phyloP scores from a whole-genome alignment of 2,113 vertebrate genomes.

The Casuarius casuarius region DNA sequence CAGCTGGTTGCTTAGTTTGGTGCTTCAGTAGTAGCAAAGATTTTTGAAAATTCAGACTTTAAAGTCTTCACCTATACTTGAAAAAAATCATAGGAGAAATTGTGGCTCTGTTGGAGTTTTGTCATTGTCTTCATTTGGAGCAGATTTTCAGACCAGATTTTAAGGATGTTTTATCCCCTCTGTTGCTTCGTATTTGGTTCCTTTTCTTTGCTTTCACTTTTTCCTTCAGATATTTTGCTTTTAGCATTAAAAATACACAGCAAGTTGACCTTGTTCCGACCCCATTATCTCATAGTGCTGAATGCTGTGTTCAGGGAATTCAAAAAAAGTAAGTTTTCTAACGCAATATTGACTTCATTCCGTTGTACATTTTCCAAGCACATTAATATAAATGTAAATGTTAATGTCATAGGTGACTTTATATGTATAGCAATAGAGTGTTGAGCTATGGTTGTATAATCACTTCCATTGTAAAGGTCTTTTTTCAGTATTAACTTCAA shows the following conservation, averaged over 20 bases:
- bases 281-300: not conserved
- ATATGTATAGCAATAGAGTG: not conserved
- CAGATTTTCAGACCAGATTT: not conserved
- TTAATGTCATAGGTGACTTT: not conserved
- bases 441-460: not conserved
- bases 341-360: not conserved
- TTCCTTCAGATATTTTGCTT: not conserved
- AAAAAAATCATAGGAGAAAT: not conserved
- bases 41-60: not conserved
- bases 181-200: not conserved
- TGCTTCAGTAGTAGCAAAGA: not conserved
- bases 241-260: not conserved
- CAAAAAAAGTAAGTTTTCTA: not conserved
- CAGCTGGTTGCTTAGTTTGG: not conserved
- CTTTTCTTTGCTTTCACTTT: not conserved
- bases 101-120: not conserved
- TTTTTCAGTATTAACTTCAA: not conserved
- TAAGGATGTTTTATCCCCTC: not conserved
- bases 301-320: not conserved
- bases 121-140: not conserved
- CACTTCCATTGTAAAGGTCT: not conserved
- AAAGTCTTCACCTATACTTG: not conserved
- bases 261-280: not conserved
- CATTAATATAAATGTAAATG: not conserved
- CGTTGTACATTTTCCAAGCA: not conserved